Conservation (phyloP, 2,797 vertebrate genomes). For the Thripadectes ignobilis region DNA sequence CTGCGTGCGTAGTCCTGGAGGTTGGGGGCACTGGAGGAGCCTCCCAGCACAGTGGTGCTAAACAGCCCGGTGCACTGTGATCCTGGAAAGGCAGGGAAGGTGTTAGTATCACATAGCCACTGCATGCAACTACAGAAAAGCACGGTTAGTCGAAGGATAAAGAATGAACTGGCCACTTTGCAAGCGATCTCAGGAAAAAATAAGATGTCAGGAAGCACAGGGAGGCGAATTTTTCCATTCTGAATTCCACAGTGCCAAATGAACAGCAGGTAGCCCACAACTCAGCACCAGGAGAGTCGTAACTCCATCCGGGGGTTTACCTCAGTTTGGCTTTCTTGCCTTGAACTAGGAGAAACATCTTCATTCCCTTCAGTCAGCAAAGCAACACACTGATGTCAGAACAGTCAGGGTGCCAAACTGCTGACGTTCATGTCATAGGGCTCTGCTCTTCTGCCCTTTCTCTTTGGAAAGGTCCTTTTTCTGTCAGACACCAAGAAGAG, state of each 20-base stretch:
- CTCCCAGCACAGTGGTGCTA: constrained; percentile 99
- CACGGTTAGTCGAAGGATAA: constrained; percentile 46
- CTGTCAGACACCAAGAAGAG: not conserved
- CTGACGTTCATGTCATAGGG: not conserved
- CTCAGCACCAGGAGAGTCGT: not conserved
- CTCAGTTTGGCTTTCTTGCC: not conserved
- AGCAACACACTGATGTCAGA: not conserved
- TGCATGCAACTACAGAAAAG: constrained; percentile 61
- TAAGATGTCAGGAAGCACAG: not conserved
- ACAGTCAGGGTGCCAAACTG: not conserved
- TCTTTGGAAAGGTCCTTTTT: not conserved
- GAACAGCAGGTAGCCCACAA: not conserved
- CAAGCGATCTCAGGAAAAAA: not conserved
- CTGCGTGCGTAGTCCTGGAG: constrained; percentile 99
- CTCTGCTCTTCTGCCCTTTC: not conserved
- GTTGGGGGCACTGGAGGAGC: constrained; percentile 99
- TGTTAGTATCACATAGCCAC: constrained; percentile 79
- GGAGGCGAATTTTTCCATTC: not conserved
- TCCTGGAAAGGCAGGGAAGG: constrained; percentile 84
- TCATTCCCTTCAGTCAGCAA: not conserved
- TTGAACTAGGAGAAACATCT: not conserved
- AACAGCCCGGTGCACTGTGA: constrained; percentile 99
- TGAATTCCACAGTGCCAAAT: not conserved
- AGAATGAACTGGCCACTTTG: not conserved
- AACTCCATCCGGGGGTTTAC: not conserved